phyloP scores from a whole-genome alignment of 2,797 vertebrate genomes.

The Tadarida brasiliensis region DNA sequence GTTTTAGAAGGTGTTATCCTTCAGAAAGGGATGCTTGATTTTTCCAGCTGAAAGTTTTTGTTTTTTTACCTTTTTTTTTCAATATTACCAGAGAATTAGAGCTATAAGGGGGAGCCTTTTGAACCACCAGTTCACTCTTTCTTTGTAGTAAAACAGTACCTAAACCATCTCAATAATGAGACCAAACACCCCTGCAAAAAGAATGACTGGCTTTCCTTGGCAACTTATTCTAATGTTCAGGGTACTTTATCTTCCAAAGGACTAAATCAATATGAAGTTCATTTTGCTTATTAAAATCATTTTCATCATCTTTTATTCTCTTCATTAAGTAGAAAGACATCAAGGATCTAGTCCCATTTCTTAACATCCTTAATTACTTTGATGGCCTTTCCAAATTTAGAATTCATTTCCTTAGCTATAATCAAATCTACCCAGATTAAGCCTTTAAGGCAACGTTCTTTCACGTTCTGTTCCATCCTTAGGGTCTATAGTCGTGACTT shows the following conservation, averaged over 20 bases:
- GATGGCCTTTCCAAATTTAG: conserved; percentile 78
- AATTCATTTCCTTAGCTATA: conserved; percentile 81
- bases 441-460: conserved; percentile 54
- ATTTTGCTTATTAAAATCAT: conserved; percentile 41
- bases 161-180: conserved; percentile 9
- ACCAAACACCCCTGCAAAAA: not conserved
- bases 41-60: not conserved
- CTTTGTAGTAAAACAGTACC: not conserved
- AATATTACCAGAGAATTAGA: not conserved
- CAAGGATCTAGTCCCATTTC: conserved; percentile 67
- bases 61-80: not conserved
- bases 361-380: conserved; percentile 64
- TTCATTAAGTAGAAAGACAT: conserved; percentile 58
- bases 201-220: not conserved
- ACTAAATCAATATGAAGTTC: conserved; percentile 45
- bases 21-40: not conserved
- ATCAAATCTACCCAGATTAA: conserved; percentile 78
- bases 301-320: conserved; percentile 55
- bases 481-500: not conserved
- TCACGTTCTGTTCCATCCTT: not conserved
- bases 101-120: not conserved
- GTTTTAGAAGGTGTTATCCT: conserved; percentile 19
- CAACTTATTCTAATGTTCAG: conserved; percentile 13
- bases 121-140: not conserved
- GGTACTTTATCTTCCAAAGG: not conserved